phyloP scores from a whole-genome alignment of 2,113 vertebrate species.

The Halichoerus grypus region DNA sequence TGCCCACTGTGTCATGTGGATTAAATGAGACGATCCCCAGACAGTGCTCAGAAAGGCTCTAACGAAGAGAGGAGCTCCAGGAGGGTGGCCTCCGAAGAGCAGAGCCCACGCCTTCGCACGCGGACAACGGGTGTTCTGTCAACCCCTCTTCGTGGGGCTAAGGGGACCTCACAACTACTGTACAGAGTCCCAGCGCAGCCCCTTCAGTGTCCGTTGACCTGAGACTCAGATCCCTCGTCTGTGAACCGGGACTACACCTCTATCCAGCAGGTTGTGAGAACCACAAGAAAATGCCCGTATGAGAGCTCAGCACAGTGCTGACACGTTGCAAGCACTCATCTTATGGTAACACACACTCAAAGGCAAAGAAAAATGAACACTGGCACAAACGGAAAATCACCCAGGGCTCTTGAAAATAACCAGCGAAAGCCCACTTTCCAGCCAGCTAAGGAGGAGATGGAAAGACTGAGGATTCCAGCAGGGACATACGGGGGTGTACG shows the following conservation, averaged over 20 bases:
- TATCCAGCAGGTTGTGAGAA: neutral
- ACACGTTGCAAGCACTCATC: neutral
- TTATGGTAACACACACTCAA: no score
- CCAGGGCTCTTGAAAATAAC: neutral
- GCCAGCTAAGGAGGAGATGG: neutral
- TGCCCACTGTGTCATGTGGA: accelerated
- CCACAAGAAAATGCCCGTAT: neutral
- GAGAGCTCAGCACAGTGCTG: neutral
- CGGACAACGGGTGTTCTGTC: no score
- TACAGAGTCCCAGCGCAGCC: neutral
- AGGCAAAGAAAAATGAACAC: neutral
- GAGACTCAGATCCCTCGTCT: neutral
- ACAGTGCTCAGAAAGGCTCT: neutral
- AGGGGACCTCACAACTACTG: neutral
- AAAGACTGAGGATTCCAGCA: neutral
- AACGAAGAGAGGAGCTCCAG: neutral
- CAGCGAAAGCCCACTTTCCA: neutral
- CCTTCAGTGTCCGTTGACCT: neutral
- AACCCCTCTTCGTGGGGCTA: neutral
- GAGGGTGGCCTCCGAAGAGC: neutral
- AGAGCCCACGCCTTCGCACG: neutral
- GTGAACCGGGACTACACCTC: neutral
- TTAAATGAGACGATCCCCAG: neutral
- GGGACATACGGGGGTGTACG: neutral
- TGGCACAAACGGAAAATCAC: neutral